phyloP scores from a whole-genome alignment of 1,140 invertebrate species.

The Diachasmimorpha longicaudata region DNA sequence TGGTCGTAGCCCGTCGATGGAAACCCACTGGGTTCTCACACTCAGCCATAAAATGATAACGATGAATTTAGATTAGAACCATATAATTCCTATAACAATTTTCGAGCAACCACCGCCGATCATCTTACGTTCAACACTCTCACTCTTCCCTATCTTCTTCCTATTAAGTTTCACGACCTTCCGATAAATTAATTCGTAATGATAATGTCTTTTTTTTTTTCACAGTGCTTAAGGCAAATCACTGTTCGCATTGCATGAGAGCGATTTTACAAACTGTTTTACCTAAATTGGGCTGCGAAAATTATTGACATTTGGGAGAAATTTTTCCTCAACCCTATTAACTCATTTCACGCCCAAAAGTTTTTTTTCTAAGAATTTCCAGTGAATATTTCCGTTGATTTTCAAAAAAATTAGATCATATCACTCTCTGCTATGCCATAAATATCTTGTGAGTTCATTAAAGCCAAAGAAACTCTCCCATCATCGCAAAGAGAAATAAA shows the following conservation, averaged over 20 bases:
- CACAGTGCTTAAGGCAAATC: not conserved
- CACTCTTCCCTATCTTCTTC: not conserved
- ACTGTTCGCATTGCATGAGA: too few relatives aligned
- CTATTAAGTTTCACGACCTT: not conserved
- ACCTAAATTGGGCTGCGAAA: too few relatives aligned
- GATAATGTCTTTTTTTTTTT: not conserved
- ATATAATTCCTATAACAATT: slow-evolving; percentile 22
- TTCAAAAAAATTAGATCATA: too few relatives aligned
- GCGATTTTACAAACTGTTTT: too few relatives aligned
- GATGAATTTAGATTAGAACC: slow-evolving; percentile 49
- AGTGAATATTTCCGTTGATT: too few relatives aligned
- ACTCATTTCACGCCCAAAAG: too few relatives aligned
- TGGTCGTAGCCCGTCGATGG: slow-evolving; percentile 27
- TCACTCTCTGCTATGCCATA: too few relatives aligned
- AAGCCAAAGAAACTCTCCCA: too few relatives aligned
- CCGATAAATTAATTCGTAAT: not conserved
- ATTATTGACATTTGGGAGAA: too few relatives aligned
- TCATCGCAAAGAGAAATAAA: not conserved
- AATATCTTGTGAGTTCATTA: too few relatives aligned
- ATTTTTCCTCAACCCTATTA: too few relatives aligned
- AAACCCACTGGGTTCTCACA: not conserved
- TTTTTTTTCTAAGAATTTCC: too few relatives aligned
- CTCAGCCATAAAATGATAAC: slow-evolving; percentile 16
- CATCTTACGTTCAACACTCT: not conserved
- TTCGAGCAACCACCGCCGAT: not conserved